phyloP scores from a whole-genome alignment of 2,888 invertebrate genomes.

The Drosophila limbata region DNA sequence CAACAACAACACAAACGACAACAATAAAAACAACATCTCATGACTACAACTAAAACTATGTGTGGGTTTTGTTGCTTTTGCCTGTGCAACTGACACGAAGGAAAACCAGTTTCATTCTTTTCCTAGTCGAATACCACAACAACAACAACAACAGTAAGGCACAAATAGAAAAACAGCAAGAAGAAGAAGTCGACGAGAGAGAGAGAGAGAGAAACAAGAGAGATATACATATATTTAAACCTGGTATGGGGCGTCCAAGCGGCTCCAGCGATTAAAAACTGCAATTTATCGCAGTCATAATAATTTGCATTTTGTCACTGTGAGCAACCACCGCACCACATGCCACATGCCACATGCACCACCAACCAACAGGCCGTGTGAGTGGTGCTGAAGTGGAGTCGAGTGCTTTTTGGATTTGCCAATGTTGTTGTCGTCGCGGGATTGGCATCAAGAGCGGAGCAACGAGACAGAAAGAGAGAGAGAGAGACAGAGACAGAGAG shows the following conservation, averaged over 20 bases:
- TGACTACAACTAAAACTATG: conserved; percentile 76
- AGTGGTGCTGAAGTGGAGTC: conserved; percentile 22
- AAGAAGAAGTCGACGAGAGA: conserved; percentile 7
- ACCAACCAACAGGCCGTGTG: conserved; percentile 15
- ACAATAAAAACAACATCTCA: conserved; percentile 39
- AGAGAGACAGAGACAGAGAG: not conserved
- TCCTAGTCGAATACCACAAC: conserved; percentile 51
- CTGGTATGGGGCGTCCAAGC: conserved; percentile 61
- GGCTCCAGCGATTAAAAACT: conserved; percentile 74
- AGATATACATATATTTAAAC: conserved; percentile 34
- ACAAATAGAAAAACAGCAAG: conserved; percentile 23
- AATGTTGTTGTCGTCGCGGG: conserved; percentile 16
- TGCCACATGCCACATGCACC: not conserved
- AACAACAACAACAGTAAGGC: not conserved
- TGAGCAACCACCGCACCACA: conserved; percentile 27
- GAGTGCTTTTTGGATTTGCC: conserved; percentile 26
- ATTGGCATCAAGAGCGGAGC: conserved; percentile 1
- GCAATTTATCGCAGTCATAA: conserved; percentile 80
- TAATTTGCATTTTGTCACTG: conserved; percentile 81
- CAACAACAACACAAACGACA: conserved; percentile 47
- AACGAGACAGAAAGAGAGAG: not conserved
- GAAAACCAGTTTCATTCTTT: conserved; percentile 76
- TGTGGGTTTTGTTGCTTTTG: conserved; percentile 67
- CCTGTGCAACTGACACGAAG: conserved; percentile 53
- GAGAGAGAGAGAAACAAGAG: conserved; percentile 10